Evolutionary conservation across 1,140 invertebrate species (phyloP).

Genomic region (Dendroctonus ponderosae): DNA sequence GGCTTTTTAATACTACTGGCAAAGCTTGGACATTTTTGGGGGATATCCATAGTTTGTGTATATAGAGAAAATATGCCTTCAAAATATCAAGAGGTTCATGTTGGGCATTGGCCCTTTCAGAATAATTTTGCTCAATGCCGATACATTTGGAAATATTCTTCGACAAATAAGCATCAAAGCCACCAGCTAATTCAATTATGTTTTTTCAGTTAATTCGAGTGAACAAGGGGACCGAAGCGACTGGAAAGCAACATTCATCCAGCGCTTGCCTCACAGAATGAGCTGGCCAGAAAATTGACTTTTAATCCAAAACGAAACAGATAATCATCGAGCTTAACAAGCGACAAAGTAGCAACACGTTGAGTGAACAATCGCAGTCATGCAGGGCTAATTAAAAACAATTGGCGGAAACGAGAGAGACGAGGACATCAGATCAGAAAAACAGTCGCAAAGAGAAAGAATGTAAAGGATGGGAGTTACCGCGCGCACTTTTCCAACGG

Average conservation of each 20-base stretch:
- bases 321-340: constrained; percentile 31
- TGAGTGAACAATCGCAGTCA: constrained; percentile 34
- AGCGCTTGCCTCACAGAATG: constrained; percentile 11
- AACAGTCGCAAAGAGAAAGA: constrained; percentile 40
- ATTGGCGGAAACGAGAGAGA: constrained; percentile 35
- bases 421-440: constrained; percentile 41
- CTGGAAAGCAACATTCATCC: not conserved
- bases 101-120: too few relatives aligned
- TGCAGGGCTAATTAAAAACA: constrained; percentile 38
- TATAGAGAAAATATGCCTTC: too few relatives aligned
- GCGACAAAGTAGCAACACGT: constrained; percentile 32
- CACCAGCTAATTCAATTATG: constrained; percentile 10
- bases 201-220: constrained; percentile 1
- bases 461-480: constrained; percentile 41
- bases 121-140: too few relatives aligned
- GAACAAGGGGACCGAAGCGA: constrained; percentile 10
- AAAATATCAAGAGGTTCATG: too few relatives aligned
- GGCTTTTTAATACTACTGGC: too few relatives aligned
- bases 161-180: not conserved
- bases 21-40: too few relatives aligned
- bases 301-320: constrained; percentile 33
- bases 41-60: too few relatives aligned
- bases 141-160: too few relatives aligned
- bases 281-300: constrained; percentile 31
- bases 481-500: constrained; percentile 49